These are phyloP conservation scores for Ceratina australensis DNA, from an alignment of 1,140 invertebrate species.

Conservation along the genomic window DNA sequence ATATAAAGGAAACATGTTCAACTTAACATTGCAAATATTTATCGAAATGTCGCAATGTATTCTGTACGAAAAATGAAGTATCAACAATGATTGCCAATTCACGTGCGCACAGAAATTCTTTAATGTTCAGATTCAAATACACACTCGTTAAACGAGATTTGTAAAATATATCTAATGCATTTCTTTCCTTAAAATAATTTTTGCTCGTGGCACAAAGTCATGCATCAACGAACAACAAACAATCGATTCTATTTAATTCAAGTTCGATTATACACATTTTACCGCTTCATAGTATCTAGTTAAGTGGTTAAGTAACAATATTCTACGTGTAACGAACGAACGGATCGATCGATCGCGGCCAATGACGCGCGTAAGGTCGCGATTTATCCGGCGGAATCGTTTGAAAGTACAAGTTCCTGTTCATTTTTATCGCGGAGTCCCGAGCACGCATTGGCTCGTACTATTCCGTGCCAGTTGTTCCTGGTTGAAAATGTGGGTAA, in stretches of 20 bases:
- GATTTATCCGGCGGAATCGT: constrained; percentile 35
- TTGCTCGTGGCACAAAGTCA: too few relatives aligned
- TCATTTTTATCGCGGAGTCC: constrained; percentile 38
- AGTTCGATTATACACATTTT: background rate
- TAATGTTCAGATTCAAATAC: too few relatives aligned
- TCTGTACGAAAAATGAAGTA: too few relatives aligned
- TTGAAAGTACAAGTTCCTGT: constrained; percentile 50
- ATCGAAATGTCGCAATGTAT: too few relatives aligned
- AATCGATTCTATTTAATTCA: background rate
- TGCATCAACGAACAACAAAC: background rate
- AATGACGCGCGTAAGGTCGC: constrained; percentile 40
- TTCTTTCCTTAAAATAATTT: too few relatives aligned
- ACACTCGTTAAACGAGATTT: too few relatives aligned
- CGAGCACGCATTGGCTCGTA: background rate
- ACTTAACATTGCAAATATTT: too few relatives aligned
- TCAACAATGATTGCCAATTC: too few relatives aligned
- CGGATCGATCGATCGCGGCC: constrained; percentile 27
- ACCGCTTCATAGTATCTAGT: background rate
- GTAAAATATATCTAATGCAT: too few relatives aligned
- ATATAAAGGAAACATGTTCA: too few relatives aligned
- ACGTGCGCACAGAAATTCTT: too few relatives aligned
- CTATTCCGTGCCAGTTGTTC: constrained; percentile 48
- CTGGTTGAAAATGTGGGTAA: constrained; percentile 64
- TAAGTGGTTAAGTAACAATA: constrained; percentile 3
- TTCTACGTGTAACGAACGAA: background rate